phyloP scores from a whole-genome alignment of 2,888 invertebrate genomes.

The Troides aeacus region DNA sequence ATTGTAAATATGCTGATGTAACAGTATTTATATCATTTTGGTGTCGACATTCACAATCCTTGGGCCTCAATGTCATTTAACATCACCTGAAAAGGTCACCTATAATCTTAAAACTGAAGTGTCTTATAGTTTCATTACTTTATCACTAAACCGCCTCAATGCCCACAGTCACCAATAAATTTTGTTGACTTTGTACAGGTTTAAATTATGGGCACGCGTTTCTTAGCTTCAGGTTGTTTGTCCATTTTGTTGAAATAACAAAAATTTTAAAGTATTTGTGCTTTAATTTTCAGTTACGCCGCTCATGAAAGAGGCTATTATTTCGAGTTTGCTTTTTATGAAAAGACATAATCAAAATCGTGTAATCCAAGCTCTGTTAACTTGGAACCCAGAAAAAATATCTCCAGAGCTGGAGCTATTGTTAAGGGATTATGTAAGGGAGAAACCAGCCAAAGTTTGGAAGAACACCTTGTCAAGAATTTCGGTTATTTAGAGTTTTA shows the following conservation, averaged over 20 bases:
- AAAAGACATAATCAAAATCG: constrained; percentile 52
- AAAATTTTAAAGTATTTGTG: background rate
- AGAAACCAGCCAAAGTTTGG: constrained; percentile 57
- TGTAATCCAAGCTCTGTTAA: constrained; percentile 50
- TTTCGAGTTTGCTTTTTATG: constrained; percentile 60
- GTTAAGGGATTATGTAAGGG: constrained; percentile 52
- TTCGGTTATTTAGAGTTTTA: background rate
- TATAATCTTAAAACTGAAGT: too few relatives aligned
- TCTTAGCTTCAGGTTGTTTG: too few relatives aligned
- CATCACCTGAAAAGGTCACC: too few relatives aligned
- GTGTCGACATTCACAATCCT: too few relatives aligned
- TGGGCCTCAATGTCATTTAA: too few relatives aligned
- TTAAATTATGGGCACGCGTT: too few relatives aligned
- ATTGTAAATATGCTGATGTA: too few relatives aligned
- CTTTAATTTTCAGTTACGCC: constrained; percentile 51
- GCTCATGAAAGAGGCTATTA: constrained; percentile 59
- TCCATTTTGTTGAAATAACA: background rate
- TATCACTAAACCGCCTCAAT: too few relatives aligned
- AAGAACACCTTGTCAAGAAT: constrained; percentile 44
- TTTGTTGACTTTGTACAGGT: too few relatives aligned
- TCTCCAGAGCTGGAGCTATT: constrained; percentile 51
- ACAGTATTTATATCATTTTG: too few relatives aligned
- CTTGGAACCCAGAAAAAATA: constrained; percentile 52
- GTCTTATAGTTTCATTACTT: too few relatives aligned
- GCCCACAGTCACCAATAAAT: too few relatives aligned